These are phyloP conservation scores for Eupristina koningsbergeri DNA, from an alignment of 1,140 invertebrate species.

Conservation along the genomic window DNA sequence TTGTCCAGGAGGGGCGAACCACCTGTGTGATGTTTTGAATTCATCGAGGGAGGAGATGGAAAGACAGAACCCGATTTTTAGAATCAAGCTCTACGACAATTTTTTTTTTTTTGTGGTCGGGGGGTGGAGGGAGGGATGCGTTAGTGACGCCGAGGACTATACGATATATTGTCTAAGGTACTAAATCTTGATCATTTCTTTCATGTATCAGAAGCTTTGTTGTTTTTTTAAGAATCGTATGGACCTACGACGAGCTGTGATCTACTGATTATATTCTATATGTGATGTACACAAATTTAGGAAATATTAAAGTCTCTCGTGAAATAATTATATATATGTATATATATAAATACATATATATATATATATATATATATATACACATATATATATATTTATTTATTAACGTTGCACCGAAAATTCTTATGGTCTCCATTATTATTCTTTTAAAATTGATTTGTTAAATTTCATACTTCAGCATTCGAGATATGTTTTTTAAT, in stretches of 20 bases:
- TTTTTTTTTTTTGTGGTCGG: too few relatives aligned
- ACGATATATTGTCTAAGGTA: constrained; percentile 32
- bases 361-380: background rate
- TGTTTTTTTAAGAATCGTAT: constrained; percentile 32
- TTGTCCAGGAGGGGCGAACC: constrained; percentile 72
- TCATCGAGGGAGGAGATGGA: constrained; percentile 1
- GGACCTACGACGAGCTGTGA: constrained; percentile 21
- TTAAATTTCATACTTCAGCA: too few relatives aligned
- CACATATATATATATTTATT: background rate
- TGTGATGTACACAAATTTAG: background rate
- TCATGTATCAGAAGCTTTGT: background rate
- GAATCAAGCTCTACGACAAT: background rate
- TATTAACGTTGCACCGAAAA: background rate
- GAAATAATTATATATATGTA: background rate
- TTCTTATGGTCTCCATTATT: background rate
- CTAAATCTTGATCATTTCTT: background rate
- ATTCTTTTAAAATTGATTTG: constrained; percentile 14
- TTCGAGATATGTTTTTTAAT: background rate
- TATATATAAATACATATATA: background rate
- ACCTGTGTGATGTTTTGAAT: constrained; percentile 67
- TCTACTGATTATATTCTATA: constrained; percentile 23
- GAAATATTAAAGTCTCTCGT: background rate
- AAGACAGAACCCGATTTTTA: background rate
- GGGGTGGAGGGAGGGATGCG: too few relatives aligned
- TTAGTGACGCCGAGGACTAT: constrained; percentile 17